phyloP scores from a whole-genome alignment of 2,797 vertebrate genomes.

The Girardinus metallicus region DNA sequence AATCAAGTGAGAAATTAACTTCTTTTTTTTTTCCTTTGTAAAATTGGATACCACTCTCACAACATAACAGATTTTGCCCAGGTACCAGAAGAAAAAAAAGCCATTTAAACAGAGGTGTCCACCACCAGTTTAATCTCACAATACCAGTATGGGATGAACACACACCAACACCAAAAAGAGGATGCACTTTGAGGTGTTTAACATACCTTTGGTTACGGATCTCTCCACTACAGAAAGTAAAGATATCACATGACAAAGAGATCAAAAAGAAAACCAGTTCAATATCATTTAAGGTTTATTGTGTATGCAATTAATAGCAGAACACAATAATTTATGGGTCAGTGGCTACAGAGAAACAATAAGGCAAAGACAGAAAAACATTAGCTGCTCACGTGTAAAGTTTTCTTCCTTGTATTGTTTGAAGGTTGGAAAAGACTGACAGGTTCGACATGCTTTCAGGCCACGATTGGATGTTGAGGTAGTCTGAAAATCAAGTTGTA shows the following conservation, averaged over 20 bases:
- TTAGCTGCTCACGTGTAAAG: slow-evolving; percentile 74
- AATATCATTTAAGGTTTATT: slow-evolving; percentile 4
- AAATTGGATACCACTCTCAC: neutral
- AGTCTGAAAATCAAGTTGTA: slow-evolving; percentile 81
- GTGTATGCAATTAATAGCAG: slow-evolving; percentile 7
- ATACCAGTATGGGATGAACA: neutral
- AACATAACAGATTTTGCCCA: neutral
- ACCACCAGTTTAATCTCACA: slow-evolving; percentile 40
- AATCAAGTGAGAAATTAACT: neutral
- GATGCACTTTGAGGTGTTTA: slow-evolving; percentile 28
- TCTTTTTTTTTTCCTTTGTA: neutral
- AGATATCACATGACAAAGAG: slow-evolving; percentile 23
- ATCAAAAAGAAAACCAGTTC: slow-evolving; percentile 38
- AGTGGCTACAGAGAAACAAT: neutral
- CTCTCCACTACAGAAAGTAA: slow-evolving; percentile 64
- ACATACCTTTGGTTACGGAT: slow-evolving; percentile 73
- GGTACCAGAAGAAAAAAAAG: neutral
- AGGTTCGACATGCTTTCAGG: slow-evolving; percentile 85
- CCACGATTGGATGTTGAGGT: slow-evolving; percentile 88
- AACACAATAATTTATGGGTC: neutral
- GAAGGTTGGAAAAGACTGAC: slow-evolving; percentile 84
- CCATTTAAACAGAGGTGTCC: slow-evolving; percentile 19
- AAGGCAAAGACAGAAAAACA: slow-evolving; percentile 3
- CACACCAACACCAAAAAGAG: neutral
- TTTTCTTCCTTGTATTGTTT: slow-evolving; percentile 80